phyloP scores from a whole-genome alignment of 2,888 invertebrate genomes.

The Argyra leucocephala region DNA sequence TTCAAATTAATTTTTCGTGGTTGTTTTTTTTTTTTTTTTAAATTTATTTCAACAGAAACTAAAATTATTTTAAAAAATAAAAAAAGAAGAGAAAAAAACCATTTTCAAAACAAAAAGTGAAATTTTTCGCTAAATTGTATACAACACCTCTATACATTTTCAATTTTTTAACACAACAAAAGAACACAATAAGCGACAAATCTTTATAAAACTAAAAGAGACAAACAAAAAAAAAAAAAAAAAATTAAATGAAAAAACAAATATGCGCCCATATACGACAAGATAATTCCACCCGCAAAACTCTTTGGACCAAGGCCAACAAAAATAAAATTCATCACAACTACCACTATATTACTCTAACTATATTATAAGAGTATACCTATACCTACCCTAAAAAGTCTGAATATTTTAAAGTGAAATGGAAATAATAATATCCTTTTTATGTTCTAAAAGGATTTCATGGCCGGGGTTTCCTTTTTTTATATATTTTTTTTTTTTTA shows the following conservation, averaged over 20 bases:
- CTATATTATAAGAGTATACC: background rate
- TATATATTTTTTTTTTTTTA: too few species aligned
- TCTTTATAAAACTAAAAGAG: background rate
- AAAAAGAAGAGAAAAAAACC: too few species aligned
- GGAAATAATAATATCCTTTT: background rate
- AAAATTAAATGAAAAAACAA: too few species aligned
- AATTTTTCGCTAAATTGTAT: too few species aligned
- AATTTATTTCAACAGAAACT: too few species aligned
- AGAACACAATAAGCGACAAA: background rate
- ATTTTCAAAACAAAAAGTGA: too few species aligned
- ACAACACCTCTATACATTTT: background rate
- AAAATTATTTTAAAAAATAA: too few species aligned
- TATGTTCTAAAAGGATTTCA: background rate
- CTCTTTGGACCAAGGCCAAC: constrained; percentile 1
- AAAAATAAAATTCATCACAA: background rate
- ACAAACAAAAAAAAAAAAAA: background rate
- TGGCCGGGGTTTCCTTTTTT: background rate
- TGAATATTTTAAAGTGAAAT: background rate
- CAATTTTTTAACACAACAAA: background rate
- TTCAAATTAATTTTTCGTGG: too few species aligned
- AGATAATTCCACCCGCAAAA: background rate
- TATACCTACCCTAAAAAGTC: background rate
- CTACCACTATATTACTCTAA: background rate
- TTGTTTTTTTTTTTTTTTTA: too few species aligned
- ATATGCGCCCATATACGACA: too few species aligned